Evolutionary conservation across 2,797 vertebrate genomes (phyloP).

Genomic region (Silurus lanzhouensis): DNA sequence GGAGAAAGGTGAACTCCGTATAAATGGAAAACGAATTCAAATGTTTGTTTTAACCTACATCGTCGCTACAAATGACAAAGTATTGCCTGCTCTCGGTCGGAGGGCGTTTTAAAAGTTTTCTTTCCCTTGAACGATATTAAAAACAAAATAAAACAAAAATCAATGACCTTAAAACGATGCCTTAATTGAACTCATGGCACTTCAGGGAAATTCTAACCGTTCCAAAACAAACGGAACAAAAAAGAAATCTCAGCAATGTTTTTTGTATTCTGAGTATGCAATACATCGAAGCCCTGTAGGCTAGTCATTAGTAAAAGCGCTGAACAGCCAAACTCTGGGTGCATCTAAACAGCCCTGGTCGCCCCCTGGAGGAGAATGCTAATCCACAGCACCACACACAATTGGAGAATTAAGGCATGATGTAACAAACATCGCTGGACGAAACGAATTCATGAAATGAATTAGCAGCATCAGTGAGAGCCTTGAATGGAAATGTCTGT

Average conservation of each 20-base stretch:
- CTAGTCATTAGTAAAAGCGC: constrained; percentile 25
- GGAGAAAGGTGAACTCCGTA: not conserved
- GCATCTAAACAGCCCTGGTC: constrained; percentile 10
- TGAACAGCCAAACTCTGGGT: constrained; percentile 18
- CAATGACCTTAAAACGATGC: not conserved
- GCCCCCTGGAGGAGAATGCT: constrained; percentile 22
- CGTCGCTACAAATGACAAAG: no score
- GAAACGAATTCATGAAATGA: constrained; percentile 25
- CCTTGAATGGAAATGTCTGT: constrained; percentile 11
- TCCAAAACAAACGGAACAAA: not conserved
- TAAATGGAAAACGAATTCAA: constrained; percentile 10
- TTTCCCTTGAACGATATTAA: not conserved
- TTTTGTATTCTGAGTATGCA: not conserved
- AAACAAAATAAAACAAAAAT: not conserved
- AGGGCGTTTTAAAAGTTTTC: not conserved
- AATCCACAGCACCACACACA: not conserved
- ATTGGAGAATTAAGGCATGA: not conserved
- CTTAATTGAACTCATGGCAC: constrained; percentile 14
- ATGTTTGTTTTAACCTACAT: constrained; percentile 22
- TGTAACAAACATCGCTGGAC: not conserved
- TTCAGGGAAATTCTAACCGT: constrained; percentile 11
- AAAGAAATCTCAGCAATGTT: not conserved
- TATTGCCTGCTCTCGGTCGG: not conserved
- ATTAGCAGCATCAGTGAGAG: not conserved
- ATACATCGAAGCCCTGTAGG: not conserved